phyloP scores from a whole-genome alignment of 35 echinoderm and acorn worm species.

The Acanthaster planci region DNA sequence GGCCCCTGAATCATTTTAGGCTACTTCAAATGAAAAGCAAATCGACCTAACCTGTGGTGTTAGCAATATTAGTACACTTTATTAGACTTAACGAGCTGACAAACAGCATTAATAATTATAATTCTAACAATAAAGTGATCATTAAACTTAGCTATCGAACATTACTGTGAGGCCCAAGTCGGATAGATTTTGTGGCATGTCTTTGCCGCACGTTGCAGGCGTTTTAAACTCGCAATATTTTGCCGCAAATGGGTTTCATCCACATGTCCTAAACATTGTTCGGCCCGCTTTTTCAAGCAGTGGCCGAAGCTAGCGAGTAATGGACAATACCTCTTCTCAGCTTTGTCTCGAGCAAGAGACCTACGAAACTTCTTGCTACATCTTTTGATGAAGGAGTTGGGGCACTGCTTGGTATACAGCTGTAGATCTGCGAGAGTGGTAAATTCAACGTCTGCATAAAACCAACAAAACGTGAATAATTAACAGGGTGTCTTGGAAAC shows the following conservation, averaged over 20 bases:
- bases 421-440: background rate
- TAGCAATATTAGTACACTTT: too few relatives aligned
- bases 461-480: too few relatives aligned
- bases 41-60: too few relatives aligned
- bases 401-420: background rate
- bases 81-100: too few relatives aligned
- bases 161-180: background rate
- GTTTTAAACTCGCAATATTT: background rate
- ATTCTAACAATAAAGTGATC: too few relatives aligned
- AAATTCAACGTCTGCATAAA: background rate
- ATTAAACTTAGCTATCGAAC: too few relatives aligned
- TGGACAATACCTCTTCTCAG: background rate
- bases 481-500: too few relatives aligned
- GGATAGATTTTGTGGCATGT: background rate
- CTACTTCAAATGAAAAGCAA: too few relatives aligned
- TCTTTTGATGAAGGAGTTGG: background rate
- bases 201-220: background rate
- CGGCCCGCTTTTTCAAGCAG: background rate
- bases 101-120: too few relatives aligned
- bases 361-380: background rate
- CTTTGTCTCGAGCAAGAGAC: background rate
- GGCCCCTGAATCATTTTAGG: too few relatives aligned
- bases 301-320: slow-evolving; percentile 3
- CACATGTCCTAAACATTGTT: background rate
- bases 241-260: background rate